Evolutionary conservation across 2,888 invertebrate species (phyloP).

Genomic region (Amiota communis): DNA sequence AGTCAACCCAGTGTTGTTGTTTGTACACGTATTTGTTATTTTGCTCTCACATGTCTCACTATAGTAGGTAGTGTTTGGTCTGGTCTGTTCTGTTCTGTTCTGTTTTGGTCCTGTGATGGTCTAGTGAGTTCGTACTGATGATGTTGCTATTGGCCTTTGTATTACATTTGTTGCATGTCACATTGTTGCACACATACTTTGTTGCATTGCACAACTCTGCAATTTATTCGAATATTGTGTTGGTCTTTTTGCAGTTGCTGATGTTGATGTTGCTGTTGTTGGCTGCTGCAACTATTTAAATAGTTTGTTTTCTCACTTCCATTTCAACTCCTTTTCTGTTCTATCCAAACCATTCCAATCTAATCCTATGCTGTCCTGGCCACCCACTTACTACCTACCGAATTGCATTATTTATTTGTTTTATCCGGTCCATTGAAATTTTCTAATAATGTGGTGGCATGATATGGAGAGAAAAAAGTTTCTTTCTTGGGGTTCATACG

Average conservation of each 20-base stretch:
- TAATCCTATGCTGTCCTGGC: no score
- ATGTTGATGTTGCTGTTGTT: slow-evolving; percentile 32
- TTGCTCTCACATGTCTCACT: no score
- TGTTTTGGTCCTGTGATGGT: no score
- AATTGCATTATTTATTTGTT: slow-evolving; percentile 13
- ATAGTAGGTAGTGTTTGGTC: no score
- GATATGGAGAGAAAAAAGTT: slow-evolving; percentile 8
- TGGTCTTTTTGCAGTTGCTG: slow-evolving; percentile 38
- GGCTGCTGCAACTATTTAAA: slow-evolving; percentile 51
- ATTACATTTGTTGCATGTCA: slow-evolving; percentile 59
- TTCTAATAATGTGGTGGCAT: slow-evolving; percentile 19
- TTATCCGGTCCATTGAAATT: slow-evolving; percentile 12
- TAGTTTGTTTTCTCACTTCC: slow-evolving; percentile 37
- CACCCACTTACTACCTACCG: no score
- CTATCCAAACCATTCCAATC: no score
- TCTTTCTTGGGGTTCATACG: slow-evolving; percentile 45
- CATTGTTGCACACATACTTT: slow-evolving; percentile 54
- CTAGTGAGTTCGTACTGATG: not conserved
- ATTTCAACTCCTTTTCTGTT: no score
- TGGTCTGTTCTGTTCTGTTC: no score
- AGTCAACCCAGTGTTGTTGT: no score
- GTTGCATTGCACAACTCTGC: not conserved
- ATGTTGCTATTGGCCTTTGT: not conserved
- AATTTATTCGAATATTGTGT: slow-evolving; percentile 53
- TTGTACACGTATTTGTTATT: no score